A percentile compares a stretch with the other conserved stretches of the same genome.
These are phyloP conservation scores for Thalassaphorura encarpata DNA, from an alignment of 1,140 invertebrate genomes.

Conservation along the genomic window DNA sequence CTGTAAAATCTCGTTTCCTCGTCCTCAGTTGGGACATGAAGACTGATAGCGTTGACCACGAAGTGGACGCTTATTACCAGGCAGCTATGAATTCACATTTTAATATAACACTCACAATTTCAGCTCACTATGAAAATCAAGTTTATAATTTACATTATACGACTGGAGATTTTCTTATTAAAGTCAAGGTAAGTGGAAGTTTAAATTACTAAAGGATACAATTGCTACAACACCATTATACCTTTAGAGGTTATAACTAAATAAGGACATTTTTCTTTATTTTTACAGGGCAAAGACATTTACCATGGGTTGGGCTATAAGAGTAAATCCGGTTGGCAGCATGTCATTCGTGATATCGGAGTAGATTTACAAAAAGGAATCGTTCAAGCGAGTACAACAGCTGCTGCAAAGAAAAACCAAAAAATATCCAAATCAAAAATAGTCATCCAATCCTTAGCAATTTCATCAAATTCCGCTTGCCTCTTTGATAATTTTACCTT, in stretches of 20 bases:
- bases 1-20: not conserved
- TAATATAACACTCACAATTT: slow-evolving; percentile 21
- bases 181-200: slow-evolving; percentile 12
- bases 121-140: slow-evolving; percentile 22
- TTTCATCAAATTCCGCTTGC: slow-evolving; percentile 47
- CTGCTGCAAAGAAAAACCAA: slow-evolving; percentile 29
- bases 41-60: slow-evolving; percentile 8
- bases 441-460: slow-evolving; percentile 32
- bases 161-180: slow-evolving; percentile 24
- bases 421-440: slow-evolving; percentile 34
- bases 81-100: not conserved
- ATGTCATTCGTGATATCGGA: slow-evolving; percentile 73
- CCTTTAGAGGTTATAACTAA: no score
- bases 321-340: slow-evolving; percentile 57
- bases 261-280: slow-evolving; percentile 3
- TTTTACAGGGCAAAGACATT: slow-evolving; percentile 56
- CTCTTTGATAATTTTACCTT: slow-evolving; percentile 71
- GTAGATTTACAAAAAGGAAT: slow-evolving; percentile 86
- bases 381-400: slow-evolving; percentile 37
- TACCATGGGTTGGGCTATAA: slow-evolving; percentile 71
- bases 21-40: slow-evolving; percentile 29
- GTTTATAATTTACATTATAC: slow-evolving; percentile 27
- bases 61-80: not conserved
- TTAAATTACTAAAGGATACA: not conserved
- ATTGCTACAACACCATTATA: not conserved